phyloP scores from a whole-genome alignment of 2,797 vertebrate species.

The Masticophis lateralis region DNA sequence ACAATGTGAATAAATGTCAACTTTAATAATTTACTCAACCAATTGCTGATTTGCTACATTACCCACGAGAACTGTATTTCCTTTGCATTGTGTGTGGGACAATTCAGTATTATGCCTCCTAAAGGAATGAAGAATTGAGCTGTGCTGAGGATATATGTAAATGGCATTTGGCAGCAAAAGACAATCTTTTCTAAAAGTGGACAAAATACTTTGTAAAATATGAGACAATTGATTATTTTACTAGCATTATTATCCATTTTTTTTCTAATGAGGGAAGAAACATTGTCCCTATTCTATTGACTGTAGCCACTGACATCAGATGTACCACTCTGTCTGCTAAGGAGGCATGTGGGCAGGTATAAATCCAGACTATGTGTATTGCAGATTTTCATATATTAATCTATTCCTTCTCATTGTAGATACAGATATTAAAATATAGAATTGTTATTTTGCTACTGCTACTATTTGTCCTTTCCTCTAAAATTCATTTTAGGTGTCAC shows the following conservation, averaged over 20 bases:
- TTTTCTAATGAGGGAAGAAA: slow-evolving; percentile 26
- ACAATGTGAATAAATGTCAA: slow-evolving; percentile 18
- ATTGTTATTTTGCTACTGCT: neutral
- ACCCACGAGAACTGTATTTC: neutral
- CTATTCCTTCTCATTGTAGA: neutral
- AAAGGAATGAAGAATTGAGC: slow-evolving; percentile 7
- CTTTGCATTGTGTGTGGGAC: slow-evolving; percentile 1
- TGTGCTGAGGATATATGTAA: slow-evolving; percentile 16
- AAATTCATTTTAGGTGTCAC: neutral
- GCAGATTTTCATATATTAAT: neutral
- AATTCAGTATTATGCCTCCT: slow-evolving; percentile 1
- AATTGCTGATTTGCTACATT: slow-evolving; percentile 23
- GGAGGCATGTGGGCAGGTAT: slow-evolving; percentile 42
- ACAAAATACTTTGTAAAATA: slow-evolving; percentile 34
- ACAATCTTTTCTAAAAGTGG: neutral
- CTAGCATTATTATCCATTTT: slow-evolving; percentile 27
- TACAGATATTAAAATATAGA: neutral
- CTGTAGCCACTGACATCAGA: slow-evolving; percentile 31
- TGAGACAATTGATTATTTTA: slow-evolving; percentile 43
- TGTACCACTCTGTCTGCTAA: neutral
- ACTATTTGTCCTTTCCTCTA: neutral
- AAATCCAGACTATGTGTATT: neutral
- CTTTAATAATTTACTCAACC: slow-evolving; percentile 8
- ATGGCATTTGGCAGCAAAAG: slow-evolving; percentile 20
- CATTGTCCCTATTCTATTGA: slow-evolving; percentile 5